Conservation (phyloP, 2,797 vertebrate genomes). For the Eurystomus glaucurus region DNA sequence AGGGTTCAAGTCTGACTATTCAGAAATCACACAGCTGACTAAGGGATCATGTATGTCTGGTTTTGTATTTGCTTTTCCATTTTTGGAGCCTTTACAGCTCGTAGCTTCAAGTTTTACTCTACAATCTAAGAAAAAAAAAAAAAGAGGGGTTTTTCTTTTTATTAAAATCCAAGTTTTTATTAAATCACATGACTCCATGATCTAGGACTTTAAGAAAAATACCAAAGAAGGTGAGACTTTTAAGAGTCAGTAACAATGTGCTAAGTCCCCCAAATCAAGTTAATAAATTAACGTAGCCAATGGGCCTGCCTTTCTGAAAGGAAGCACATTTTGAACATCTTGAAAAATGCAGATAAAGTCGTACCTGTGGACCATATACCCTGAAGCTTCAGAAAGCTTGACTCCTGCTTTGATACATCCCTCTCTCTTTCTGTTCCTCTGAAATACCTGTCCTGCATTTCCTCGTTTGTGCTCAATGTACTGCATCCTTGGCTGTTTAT, state of each 20-base stretch:
- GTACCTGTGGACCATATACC: not conserved
- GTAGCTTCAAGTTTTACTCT: not conserved
- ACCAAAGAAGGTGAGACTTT: not conserved
- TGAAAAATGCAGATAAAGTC: not conserved
- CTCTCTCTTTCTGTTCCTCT: not conserved
- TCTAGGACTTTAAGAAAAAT: not conserved
- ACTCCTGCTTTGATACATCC: not conserved
- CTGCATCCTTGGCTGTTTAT: not conserved
- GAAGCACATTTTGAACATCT: not conserved
- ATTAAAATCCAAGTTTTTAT: not conserved
- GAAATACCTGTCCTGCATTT: not conserved
- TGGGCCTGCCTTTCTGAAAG: not conserved
- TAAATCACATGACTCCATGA: not conserved
- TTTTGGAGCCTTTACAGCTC: not conserved
- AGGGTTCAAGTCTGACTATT: not conserved
- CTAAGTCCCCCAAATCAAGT: not conserved
- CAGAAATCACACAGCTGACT: not conserved
- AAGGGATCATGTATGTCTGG: not conserved
- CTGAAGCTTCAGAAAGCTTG: not conserved
- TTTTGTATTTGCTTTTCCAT: not conserved
- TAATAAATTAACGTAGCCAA: not conserved
- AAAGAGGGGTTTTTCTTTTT: not conserved
- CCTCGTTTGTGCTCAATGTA: not conserved
- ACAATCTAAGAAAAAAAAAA: not conserved
- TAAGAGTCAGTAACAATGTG: not conserved